Conservation (phyloP, 2,888 invertebrate genomes). For the Gryllus longicercus region DNA sequence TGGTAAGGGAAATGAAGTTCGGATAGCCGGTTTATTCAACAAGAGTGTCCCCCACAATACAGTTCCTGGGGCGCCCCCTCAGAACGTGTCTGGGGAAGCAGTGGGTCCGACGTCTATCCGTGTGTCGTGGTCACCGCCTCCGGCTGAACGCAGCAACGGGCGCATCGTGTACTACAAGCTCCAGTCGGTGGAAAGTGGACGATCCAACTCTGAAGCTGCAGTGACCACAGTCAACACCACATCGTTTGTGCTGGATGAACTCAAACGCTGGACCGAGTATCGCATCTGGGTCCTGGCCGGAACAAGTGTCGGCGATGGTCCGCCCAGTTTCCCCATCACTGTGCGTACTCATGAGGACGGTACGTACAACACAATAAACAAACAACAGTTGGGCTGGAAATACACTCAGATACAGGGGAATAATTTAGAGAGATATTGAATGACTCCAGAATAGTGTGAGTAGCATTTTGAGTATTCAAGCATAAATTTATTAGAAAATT, state of each 20-base stretch:
- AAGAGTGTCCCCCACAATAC: constrained; percentile 39
- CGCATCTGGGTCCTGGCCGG: constrained; percentile 95
- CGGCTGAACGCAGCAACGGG: constrained; percentile 85
- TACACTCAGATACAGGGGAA: constrained; percentile 17
- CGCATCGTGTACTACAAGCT: constrained; percentile 93
- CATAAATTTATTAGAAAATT: neutral
- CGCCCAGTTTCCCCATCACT: constrained; percentile 84
- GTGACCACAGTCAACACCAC: constrained; percentile 77
- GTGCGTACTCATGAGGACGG: constrained; percentile 98
- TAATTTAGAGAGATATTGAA: neutral
- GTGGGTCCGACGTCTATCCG: constrained; percentile 84
- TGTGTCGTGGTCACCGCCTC: constrained; percentile 91
- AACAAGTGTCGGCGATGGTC: constrained; percentile 95
- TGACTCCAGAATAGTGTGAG: neutral
- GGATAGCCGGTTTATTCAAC: constrained; percentile 20
- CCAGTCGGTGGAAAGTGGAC: constrained; percentile 79
- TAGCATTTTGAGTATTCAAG: neutral
- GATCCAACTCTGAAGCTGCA: constrained; percentile 79
- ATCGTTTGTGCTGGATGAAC: constrained; percentile 78
- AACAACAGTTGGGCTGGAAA: constrained; percentile 20
- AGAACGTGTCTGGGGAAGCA: constrained; percentile 85
- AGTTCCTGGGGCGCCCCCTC: constrained; percentile 97
- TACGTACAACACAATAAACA: constrained; percentile 60
- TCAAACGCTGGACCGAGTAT: constrained; percentile 94
- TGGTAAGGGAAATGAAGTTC: neutral